These are phyloP conservation scores for Caenorhabditis afra DNA, from an alignment of 2,888 invertebrate species.

Conservation along the genomic window DNA sequence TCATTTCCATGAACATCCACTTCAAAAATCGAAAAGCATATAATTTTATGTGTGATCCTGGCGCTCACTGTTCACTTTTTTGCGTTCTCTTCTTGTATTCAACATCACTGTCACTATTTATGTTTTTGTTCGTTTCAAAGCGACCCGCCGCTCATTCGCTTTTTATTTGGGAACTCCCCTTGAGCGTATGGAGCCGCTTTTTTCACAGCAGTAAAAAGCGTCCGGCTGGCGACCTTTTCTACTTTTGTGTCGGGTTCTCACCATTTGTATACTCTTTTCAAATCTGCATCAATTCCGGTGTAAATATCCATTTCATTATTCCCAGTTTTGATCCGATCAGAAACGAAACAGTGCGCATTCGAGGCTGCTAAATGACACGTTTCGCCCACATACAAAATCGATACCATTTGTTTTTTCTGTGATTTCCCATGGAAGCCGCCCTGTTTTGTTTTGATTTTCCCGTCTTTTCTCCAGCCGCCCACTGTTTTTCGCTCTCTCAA, in stretches of 20 bases:
- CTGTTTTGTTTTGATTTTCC: conserved; percentile 9
- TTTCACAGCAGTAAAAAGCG: conserved; percentile 43
- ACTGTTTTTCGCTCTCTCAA: not conserved
- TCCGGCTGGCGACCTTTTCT: no score
- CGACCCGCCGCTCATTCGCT: conserved; percentile 18
- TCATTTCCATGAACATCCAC: conserved; percentile 1
- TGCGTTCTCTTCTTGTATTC: not conserved
- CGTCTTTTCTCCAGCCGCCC: not conserved
- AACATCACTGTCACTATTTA: not conserved
- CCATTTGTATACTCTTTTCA: not conserved
- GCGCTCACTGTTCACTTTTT: not conserved
- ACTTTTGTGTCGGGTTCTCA: not conserved
- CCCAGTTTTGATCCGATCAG: conserved; percentile 18
- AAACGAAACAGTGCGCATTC: not conserved
- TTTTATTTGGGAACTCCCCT: conserved; percentile 25
- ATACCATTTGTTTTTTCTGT: not conserved
- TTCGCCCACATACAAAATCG: not conserved
- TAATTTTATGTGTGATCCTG: not conserved
- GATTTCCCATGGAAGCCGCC: not conserved
- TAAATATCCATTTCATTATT: not conserved
- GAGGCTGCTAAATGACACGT: no score
- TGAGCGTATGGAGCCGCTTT: conserved; percentile 1
- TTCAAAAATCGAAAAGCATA: not conserved
- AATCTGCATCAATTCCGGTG: no score
- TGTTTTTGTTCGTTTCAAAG: conserved; percentile 1